These are phyloP conservation scores for Lucifuga dentata DNA, from an alignment of 2,113 vertebrate genomes.

Conservation along the genomic window DNA sequence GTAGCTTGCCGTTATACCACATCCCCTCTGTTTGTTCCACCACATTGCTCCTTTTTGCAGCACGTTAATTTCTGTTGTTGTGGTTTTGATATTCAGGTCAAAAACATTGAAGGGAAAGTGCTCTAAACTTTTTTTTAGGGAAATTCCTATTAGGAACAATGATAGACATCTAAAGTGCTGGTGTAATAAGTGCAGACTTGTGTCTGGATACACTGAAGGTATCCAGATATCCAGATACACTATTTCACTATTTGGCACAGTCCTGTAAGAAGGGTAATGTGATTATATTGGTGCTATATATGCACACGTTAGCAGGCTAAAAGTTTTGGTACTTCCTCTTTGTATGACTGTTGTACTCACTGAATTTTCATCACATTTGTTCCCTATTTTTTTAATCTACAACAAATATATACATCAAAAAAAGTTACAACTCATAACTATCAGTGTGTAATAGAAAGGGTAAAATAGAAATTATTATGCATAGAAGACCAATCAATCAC, in stretches of 20 bases:
- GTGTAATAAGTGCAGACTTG: too few species aligned
- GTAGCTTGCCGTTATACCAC: constrained; percentile 15
- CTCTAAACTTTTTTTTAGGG: not conserved
- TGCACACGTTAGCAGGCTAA: not conserved
- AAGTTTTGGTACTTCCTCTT: constrained; percentile 1
- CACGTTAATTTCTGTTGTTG: not conserved
- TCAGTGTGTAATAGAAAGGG: not conserved
- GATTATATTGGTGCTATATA: not conserved
- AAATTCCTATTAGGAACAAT: not conserved
- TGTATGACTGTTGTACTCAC: not conserved
- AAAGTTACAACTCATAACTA: constrained; percentile 1
- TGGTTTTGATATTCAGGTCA: constrained; percentile 38
- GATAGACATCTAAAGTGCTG: not conserved
- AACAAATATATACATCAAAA: not conserved
- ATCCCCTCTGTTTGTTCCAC: constrained; percentile 6
- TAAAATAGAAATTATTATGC: not conserved
- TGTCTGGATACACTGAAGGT: too few species aligned
- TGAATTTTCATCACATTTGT: not conserved
- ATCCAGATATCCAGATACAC: too few species aligned
- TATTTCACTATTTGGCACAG: too few species aligned
- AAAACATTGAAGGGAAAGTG: not conserved
- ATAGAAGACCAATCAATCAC: not conserved
- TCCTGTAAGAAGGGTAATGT: not conserved
- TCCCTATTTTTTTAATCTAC: not conserved
- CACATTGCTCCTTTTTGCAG: not conserved